phyloP scores from a whole-genome alignment of 92 coral and sea anemone genomes.

The Umimayanthus kanabou region DNA sequence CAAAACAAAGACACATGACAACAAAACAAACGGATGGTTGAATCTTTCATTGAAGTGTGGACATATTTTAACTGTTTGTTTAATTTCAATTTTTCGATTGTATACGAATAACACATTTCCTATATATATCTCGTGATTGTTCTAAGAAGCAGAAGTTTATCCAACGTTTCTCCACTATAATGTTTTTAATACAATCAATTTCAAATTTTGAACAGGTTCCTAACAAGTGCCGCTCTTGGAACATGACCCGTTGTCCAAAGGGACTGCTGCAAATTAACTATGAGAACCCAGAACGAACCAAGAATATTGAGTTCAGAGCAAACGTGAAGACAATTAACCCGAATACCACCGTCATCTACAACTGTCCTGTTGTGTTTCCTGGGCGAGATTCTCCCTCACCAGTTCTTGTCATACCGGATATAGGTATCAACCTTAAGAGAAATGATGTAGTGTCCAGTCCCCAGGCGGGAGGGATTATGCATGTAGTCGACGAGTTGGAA shows the following conservation, averaged over 20 bases:
- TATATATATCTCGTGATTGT: no score
- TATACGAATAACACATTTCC: no score
- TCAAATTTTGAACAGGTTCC: background rate
- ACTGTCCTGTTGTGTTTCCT: constrained; percentile 63
- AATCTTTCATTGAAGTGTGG: no score
- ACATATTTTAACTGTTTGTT: no score
- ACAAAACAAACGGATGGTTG: no score
- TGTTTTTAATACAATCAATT: no score
- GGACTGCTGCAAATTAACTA: constrained; percentile 65
- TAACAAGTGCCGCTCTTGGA: constrained; percentile 70
- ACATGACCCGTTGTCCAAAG: constrained; percentile 69
- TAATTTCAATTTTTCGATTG: no score
- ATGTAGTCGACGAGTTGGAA: background rate
- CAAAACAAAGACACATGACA: no score
- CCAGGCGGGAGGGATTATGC: constrained; percentile 78
- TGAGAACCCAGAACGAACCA: constrained; percentile 53
- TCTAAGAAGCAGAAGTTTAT: no score
- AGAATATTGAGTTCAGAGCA: constrained; percentile 46
- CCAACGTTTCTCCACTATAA: no score
- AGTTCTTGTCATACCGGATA: constrained; percentile 48
- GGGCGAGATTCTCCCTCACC: constrained; percentile 47
- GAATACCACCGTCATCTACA: constrained; percentile 56
- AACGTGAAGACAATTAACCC: constrained; percentile 67
- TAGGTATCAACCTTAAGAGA: constrained; percentile 30
- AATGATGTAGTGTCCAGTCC: constrained; percentile 69